Evolutionary conservation across 1,140 invertebrate species (phyloP).

Genomic region (Aphaenogaster ashmeadi): DNA sequence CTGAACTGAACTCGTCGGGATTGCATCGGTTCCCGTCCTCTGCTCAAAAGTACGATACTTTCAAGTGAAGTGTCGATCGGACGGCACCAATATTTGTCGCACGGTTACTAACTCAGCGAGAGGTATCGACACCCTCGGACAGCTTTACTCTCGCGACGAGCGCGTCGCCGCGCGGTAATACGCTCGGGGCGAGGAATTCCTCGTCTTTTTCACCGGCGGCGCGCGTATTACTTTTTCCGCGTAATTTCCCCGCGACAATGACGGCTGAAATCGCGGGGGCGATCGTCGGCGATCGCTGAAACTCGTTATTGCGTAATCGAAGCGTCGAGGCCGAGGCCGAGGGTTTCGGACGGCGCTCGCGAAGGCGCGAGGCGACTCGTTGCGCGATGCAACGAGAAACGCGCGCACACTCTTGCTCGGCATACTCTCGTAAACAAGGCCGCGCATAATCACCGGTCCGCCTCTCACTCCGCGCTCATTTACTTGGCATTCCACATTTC

Average conservation of each 20-base stretch:
- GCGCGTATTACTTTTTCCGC: slow-evolving; percentile 16
- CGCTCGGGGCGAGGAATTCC: background rate
- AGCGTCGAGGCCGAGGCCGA: background rate
- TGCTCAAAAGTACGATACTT: slow-evolving; percentile 18
- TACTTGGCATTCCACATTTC: slow-evolving; percentile 79
- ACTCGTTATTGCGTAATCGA: slow-evolving; percentile 40
- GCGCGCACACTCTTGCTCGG: background rate
- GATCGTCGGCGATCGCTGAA: slow-evolving; percentile 8
- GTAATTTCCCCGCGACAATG: slow-evolving; percentile 29
- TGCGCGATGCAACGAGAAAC: slow-evolving; percentile 3
- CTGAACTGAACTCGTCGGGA: background rate
- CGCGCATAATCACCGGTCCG: slow-evolving; percentile 52
- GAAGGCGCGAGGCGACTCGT: slow-evolving; percentile 23
- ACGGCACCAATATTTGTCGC: slow-evolving; percentile 29
- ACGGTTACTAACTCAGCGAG: background rate
- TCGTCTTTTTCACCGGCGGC: background rate
- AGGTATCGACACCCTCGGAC: slow-evolving; percentile 16
- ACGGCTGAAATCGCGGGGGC: slow-evolving; percentile 15
- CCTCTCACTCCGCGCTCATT: slow-evolving; percentile 72
- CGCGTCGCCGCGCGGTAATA: background rate
- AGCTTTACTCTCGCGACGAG: slow-evolving; percentile 10
- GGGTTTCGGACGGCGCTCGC: slow-evolving; percentile 34
- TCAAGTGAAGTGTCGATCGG: slow-evolving; percentile 28
- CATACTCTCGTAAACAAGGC: slow-evolving; percentile 60
- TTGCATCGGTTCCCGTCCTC: background rate